Evolutionary conservation across 2,797 vertebrate genomes (phyloP).

Genomic region (Mus spretus): DNA sequence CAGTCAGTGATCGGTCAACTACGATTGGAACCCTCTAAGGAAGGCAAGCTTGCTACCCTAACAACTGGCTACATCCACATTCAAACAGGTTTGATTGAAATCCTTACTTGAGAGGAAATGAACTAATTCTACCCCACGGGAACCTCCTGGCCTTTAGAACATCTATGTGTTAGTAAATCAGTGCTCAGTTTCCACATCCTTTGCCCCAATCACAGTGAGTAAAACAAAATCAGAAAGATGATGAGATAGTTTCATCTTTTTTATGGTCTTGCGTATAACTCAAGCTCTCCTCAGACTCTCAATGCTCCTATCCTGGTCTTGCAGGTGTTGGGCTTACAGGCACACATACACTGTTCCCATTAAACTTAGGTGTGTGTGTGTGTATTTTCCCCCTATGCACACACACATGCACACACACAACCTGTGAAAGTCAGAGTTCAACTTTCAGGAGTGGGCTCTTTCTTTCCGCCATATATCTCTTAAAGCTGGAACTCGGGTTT

Average conservation of each 20-base stretch:
- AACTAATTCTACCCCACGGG: background rate
- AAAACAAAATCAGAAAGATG: background rate
- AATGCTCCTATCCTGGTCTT: background rate
- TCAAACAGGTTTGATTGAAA: background rate
- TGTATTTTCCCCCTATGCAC: too few species aligned
- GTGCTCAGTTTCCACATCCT: background rate
- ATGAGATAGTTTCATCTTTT: background rate
- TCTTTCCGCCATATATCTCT: background rate
- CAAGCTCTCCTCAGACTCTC: background rate
- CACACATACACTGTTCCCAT: background rate
- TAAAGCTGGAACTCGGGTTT: background rate
- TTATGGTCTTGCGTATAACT: background rate
- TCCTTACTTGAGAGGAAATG: slow-evolving; percentile 11
- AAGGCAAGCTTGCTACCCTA: background rate
- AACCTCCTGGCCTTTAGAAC: slow-evolving; percentile 12
- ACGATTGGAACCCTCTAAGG: background rate
- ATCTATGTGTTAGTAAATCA: background rate
- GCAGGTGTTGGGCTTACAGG: background rate
- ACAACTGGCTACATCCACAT: background rate
- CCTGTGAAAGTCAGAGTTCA: background rate
- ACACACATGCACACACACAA: background rate
- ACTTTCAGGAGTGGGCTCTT: background rate
- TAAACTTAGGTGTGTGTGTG: background rate
- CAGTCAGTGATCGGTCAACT: background rate
- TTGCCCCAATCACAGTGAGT: background rate